These are phyloP conservation scores for Boleophthalmus pectinirostris DNA, from an alignment of 2,113 vertebrate species.

Conservation along the genomic window DNA sequence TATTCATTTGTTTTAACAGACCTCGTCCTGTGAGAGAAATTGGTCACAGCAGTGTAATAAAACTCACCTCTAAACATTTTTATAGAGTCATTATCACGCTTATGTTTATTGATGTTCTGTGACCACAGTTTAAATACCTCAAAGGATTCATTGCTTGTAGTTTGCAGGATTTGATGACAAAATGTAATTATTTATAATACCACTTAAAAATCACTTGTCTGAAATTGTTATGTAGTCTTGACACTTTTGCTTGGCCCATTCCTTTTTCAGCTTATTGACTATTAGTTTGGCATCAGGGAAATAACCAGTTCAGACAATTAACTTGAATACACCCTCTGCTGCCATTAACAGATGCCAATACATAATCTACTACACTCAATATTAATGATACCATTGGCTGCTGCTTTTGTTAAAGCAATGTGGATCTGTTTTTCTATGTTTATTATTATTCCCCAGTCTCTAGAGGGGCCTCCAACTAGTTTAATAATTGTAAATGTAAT, in stretches of 20 bases:
- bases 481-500: too few species aligned
- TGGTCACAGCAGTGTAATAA: neutral
- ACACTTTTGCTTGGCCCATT: neutral
- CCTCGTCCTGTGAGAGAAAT: neutral
- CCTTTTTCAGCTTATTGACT: neutral
- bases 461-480: neutral
- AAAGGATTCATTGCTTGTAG: neutral
- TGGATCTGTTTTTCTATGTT: neutral
- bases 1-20: neutral
- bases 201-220: neutral
- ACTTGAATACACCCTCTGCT: neutral
- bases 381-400: neutral
- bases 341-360: neutral
- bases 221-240: neutral
- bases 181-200: neutral
- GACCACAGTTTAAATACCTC: too few species aligned
- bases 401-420: neutral
- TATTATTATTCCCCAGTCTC: neutral
- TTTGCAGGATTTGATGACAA: neutral
- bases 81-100: too few species aligned
- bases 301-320: neutral
- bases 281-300: neutral
- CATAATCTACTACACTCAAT: neutral
- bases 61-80: neutral
- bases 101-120: neutral